These are phyloP conservation scores for Zoanthus solanderi DNA, from an alignment of 92 coral and sea anemone species.

Conservation along the genomic window DNA sequence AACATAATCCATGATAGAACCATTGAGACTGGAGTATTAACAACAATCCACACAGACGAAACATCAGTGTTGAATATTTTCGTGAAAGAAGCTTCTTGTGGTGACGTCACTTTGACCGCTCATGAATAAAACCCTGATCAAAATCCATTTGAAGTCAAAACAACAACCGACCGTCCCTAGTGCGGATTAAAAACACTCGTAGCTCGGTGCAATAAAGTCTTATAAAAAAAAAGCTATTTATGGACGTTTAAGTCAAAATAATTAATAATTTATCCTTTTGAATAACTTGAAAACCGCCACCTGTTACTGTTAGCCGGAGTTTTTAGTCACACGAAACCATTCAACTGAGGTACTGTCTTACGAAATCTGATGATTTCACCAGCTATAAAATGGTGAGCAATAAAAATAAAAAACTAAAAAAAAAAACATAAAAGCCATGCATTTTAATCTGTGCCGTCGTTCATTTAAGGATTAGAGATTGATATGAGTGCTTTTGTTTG, in stretches of 20 bases:
- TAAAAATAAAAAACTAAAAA: too few relatives aligned
- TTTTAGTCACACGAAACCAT: background rate
- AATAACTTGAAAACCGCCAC: background rate
- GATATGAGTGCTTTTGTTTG: too few relatives aligned
- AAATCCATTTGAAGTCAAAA: background rate
- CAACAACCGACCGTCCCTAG: background rate
- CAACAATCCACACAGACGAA: conserved; percentile 21
- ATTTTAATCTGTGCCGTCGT: too few relatives aligned
- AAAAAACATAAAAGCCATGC: too few relatives aligned
- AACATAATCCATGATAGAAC: background rate
- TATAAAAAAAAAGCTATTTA: background rate
- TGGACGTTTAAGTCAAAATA: conserved; percentile 14
- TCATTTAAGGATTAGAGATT: too few relatives aligned
- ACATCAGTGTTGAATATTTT: background rate
- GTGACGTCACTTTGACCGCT: background rate
- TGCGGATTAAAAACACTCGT: background rate
- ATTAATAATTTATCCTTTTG: conserved; percentile 19
- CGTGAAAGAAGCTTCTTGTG: background rate
- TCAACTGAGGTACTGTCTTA: background rate
- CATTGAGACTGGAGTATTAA: conserved; percentile 10
- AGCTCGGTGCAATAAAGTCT: background rate
- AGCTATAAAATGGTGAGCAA: background rate
- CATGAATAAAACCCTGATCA: background rate
- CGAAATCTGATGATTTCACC: background rate
- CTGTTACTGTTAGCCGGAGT: conserved; percentile 17